Evolutionary conservation across 2,797 vertebrate genomes (phyloP).

Genomic region (Crax fasciolata): DNA sequence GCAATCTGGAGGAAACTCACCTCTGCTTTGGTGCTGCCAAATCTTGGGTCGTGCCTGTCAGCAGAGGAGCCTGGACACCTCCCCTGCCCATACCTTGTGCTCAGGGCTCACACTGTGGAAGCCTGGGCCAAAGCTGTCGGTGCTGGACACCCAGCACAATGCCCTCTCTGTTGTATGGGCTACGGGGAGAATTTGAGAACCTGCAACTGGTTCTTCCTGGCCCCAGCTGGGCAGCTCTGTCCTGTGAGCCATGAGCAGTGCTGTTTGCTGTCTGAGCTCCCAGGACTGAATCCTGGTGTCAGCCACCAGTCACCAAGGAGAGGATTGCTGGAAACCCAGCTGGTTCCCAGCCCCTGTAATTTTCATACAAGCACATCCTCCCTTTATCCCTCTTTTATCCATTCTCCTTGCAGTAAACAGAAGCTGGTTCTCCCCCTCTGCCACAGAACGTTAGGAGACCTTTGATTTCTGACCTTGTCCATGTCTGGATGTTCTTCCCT

Average conservation of each 20-base stretch:
- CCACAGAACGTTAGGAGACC: not conserved
- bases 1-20: not conserved
- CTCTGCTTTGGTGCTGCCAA: not conserved
- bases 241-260: not conserved
- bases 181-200: not conserved
- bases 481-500: not conserved
- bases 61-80: not conserved
- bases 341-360: not conserved
- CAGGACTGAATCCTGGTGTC: not conserved
- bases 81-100: not conserved
- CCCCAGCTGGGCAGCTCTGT: not conserved
- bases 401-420: not conserved
- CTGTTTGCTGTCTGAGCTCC: not conserved
- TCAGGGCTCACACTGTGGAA: not conserved
- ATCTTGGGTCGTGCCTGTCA: not conserved
- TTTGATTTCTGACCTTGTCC: slow-evolving; percentile 5
- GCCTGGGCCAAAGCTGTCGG: not conserved
- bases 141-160: not conserved
- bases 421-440: not conserved
- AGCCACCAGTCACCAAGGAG: not conserved
- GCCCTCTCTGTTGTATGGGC: not conserved
- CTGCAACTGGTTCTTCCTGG: not conserved
- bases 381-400: not conserved
- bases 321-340: not conserved
- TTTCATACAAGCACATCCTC: not conserved